Evolutionary conservation across 2,113 vertebrate species (phyloP), one percentile per base, ranked within the genome.

Genomic region (Hippocampus mohnikei): DNA sequence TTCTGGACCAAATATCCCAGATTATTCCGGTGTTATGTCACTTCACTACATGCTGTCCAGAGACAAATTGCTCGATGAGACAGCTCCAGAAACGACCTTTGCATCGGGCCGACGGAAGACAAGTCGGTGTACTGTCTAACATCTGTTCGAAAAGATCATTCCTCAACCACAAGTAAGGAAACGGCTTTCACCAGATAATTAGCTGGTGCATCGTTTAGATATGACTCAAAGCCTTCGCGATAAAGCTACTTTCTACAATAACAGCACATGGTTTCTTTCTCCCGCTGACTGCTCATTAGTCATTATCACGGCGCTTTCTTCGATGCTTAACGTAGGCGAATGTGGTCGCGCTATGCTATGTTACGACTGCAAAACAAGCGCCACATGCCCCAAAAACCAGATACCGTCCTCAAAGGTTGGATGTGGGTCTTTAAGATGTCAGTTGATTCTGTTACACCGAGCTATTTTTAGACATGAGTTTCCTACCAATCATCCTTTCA

Each of bases 1-100:
- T 82, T 71, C 81, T 61, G 84, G 87, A 91, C 88, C 90, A 91
- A 90, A 84, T 85, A 84, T 84, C 82, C 76, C 76, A 87, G 90
- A 91, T 90, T 88, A 88, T 74, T 72, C 81, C 55, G 73, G 66
- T 70, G 79, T 85, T 85, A 87, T 90, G 87, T 90, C 86, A 89
- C 75, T 77, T 85, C 59, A 44, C 77, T 75, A 75, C 80, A 71
- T 21, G 61, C 70, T 68, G 76, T 86, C 81, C 81, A 80, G 86
- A 81, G 86, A 84, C 83, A 90, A 83, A 87, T 82, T 80, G 74
- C 75, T 73, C 72, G 52, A 81, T 81, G 72, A 78, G 74, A 63
- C 70, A 67, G 73, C 73, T 23, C 71, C 67, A 83, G 73, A 79
- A 83, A 87, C 81, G 77, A 64, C 63, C 69, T 84, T 78, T 83